Percentiles rank a stretch among this genome's conserved stretches.
phyloP scores from a whole-genome alignment of 2,113 vertebrate genomes.

The Procavia capensis region DNA sequence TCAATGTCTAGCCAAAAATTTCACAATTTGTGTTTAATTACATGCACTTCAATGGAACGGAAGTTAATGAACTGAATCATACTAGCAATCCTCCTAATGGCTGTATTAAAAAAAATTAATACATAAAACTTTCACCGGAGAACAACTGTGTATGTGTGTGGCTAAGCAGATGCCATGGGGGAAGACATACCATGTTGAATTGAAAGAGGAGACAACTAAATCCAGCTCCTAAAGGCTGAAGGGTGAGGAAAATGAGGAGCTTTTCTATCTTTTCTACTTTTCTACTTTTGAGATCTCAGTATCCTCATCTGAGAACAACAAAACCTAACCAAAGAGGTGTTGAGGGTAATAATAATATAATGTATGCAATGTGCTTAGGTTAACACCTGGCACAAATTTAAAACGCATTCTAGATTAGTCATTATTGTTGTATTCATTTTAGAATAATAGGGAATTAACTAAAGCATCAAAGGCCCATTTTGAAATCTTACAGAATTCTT shows the following conservation, averaged over 20 bases:
- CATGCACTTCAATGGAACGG: not conserved
- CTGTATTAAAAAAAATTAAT: not conserved
- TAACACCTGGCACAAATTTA: no score
- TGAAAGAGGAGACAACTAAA: not conserved
- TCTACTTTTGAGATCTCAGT: not conserved
- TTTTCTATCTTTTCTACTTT: not conserved
- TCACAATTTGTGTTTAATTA: constrained; percentile 16
- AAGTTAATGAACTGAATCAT: not conserved
- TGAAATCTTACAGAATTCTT: not conserved
- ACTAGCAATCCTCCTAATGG: not conserved
- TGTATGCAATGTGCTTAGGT: not conserved
- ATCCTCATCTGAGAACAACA: not conserved
- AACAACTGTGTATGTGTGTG: not conserved
- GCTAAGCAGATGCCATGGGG: fast-evolving
- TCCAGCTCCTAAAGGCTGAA: not conserved
- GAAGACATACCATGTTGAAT: fast-evolving
- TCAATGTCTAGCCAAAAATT: not conserved
- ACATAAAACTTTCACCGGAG: not conserved
- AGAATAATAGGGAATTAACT: not conserved
- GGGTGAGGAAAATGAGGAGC: no score
- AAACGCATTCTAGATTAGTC: not conserved
- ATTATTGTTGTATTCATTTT: not conserved
- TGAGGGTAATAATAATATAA: not conserved
- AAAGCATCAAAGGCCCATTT: not conserved
- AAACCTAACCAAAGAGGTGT: not conserved